These are phyloP conservation scores for Lomographa bimaculata DNA, from an alignment of 2,888 invertebrate species.

Conservation along the genomic window DNA sequence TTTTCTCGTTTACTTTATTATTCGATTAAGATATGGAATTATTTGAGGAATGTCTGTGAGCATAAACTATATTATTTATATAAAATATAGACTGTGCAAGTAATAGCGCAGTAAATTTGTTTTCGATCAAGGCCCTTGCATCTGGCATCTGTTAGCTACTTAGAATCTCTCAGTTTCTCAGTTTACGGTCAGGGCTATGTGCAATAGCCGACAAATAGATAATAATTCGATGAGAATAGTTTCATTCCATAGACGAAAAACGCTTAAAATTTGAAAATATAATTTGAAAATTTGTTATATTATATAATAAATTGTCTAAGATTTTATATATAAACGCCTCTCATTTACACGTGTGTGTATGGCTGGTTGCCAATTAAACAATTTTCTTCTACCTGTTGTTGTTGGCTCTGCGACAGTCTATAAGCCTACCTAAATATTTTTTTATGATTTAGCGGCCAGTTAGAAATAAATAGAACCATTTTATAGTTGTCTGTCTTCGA, in stretches of 20 bases:
- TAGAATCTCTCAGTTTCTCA: slow-evolving; percentile 1
- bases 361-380: slow-evolving; percentile 29
- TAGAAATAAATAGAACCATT: slow-evolving; percentile 27
- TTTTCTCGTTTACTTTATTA: slow-evolving; percentile 2
- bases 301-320: slow-evolving; percentile 19
- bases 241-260: too few relatives aligned
- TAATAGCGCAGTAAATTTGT: slow-evolving; percentile 7
- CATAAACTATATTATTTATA: too few relatives aligned
- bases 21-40: too few relatives aligned
- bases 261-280: too few relatives aligned
- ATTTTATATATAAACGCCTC: slow-evolving; percentile 25
- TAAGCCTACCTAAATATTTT: slow-evolving; percentile 40
- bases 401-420: slow-evolving; percentile 58
- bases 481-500: slow-evolving; percentile 21
- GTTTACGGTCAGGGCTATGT: not conserved
- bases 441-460: slow-evolving; percentile 37
- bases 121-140: slow-evolving; percentile 13
- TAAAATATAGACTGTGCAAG: too few relatives aligned
- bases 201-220: not conserved
- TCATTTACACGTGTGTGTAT: slow-evolving; percentile 33
- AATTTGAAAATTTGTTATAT: slow-evolving; percentile 35
- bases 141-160: slow-evolving; percentile 11
- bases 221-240: too few relatives aligned
- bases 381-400: slow-evolving; percentile 59
- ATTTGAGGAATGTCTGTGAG: too few relatives aligned